Evolutionary conservation across 2,797 vertebrate species (phyloP), one percentile per base, ranked within the genome.

Genomic region (Fratercula arctica): DNA sequence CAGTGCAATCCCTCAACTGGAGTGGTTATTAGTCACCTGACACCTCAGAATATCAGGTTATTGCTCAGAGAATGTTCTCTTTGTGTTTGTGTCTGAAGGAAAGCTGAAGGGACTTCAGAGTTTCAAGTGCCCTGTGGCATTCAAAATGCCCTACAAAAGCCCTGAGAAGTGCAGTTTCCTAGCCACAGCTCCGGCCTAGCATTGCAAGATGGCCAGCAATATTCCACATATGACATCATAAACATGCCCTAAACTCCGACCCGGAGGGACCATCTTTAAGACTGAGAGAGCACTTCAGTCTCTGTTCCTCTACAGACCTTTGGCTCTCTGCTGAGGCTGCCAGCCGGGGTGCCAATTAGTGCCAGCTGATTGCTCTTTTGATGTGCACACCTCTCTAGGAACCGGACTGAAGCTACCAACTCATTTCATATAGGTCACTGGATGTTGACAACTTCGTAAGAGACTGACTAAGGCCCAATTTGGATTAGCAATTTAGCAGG

Each of bases 271-370:
- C 77, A 69, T 53, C 77, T 75, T 50, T 57, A 87, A 87, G 85
- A 85, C 16, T 64, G 31, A 82, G 61, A 80, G 82, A 83, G 61
- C 75, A 54, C 61, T 87, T 68, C 57, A 53, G 68, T 14, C 68
- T 77, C 78, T 4, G 1, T 25, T 94, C 59, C 74, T 67, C 45
- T 48, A 46, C 50, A 77, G 88, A 89, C 91, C 82, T 90, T 70
- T 92, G 90, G 41, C 73, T 83, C 41, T 84, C 63, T 85, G 73
- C 69, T 88, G 45, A 63, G 64, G 59, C 61, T 88, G 82, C 72
- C 31, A 33, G 66, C 54, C 76, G 84, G 90, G 92, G 82, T 96
- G 86, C 91, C 95, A 97, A 92, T 97, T 96, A 97, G 88, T 85
- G 91, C 77, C 95, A 94, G 79, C 43, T 5, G 13, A 89, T 81